phyloP scores from a whole-genome alignment of 2,888 invertebrate genomes.

The Nemotelus pantherinus region DNA sequence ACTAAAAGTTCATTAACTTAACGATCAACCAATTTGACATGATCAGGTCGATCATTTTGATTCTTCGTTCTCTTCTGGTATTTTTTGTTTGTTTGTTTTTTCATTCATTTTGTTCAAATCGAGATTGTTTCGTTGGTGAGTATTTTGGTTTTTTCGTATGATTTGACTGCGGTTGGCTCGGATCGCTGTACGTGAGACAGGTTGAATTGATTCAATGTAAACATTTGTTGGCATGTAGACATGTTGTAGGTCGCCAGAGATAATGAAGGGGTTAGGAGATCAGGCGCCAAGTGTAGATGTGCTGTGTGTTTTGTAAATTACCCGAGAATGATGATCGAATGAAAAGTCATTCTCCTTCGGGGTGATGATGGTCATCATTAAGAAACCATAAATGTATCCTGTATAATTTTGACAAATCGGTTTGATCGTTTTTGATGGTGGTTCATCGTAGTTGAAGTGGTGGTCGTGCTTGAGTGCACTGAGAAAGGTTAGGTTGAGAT shows the following conservation, averaged over 20 bases:
- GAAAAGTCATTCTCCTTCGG: constrained; percentile 11
- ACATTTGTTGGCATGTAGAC: too few relatives aligned
- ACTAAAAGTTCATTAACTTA: constrained; percentile 49
- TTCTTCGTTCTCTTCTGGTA: constrained; percentile 1
- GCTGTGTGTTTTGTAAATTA: constrained; percentile 51
- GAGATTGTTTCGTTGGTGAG: too few relatives aligned
- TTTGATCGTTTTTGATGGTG: background rate
- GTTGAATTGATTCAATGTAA: constrained; percentile 1
- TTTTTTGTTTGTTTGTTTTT: background rate
- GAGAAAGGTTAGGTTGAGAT: too few relatives aligned
- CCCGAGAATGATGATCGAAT: constrained; percentile 20
- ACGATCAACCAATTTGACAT: constrained; percentile 46
- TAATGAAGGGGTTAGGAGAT: constrained; percentile 38
- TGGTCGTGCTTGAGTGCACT: too few relatives aligned
- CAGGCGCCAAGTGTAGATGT: constrained; percentile 48
- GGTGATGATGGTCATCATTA: constrained; percentile 37
- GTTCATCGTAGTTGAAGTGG: background rate
- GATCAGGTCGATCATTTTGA: constrained; percentile 39
- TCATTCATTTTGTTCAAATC: background rate
- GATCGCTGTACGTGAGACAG: background rate
- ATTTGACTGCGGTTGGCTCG: too few relatives aligned
- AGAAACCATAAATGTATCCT: constrained; percentile 26
- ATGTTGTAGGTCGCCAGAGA: constrained; percentile 35
- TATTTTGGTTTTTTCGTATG: too few relatives aligned
- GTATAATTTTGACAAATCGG: constrained; percentile 35